Conservation (phyloP, 2,888 invertebrate genomes). For the Aphelenchoides bicaudatus region DNA sequence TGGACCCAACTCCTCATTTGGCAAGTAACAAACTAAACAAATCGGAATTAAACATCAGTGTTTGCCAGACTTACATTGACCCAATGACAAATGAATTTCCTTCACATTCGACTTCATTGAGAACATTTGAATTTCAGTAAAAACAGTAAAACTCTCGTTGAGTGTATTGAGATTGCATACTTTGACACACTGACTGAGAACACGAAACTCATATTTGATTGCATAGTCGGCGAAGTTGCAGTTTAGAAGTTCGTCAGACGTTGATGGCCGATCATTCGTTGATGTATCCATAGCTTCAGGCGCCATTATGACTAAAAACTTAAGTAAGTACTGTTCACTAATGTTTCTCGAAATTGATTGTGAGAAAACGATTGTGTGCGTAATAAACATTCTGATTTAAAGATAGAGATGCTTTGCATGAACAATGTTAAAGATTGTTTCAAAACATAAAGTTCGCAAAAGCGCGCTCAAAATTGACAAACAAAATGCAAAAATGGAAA, state of each 20-base stretch:
- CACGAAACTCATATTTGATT: neutral
- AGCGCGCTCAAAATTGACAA: no score
- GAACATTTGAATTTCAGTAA: constrained; percentile 14
- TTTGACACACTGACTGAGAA: constrained; percentile 2
- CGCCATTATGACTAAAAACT: no score
- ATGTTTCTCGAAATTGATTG: no score
- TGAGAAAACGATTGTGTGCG: no score
- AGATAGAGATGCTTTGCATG: no score
- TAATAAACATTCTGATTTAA: no score
- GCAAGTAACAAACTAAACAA: constrained; percentile 1
- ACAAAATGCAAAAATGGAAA: no score
- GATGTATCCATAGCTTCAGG: no score
- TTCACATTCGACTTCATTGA: constrained; percentile 10
- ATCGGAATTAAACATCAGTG: neutral
- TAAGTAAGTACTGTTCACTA: no score
- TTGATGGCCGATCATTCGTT: constrained; percentile 13
- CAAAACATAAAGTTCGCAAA: no score
- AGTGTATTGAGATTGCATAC: neutral
- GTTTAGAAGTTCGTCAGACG: constrained; percentile 13
- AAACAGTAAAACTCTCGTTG: neutral
- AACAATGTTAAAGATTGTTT: no score
- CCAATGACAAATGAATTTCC: neutral
- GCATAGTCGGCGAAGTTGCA: constrained; percentile 6
- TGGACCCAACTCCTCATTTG: constrained; percentile 3
- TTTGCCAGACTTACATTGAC: constrained; percentile 15